Percentiles rank a stretch among this genome's conserved stretches.
These are phyloP conservation scores for Saccostrea cuccullata DNA, from an alignment of 1,140 invertebrate genomes.

Conservation along the genomic window DNA sequence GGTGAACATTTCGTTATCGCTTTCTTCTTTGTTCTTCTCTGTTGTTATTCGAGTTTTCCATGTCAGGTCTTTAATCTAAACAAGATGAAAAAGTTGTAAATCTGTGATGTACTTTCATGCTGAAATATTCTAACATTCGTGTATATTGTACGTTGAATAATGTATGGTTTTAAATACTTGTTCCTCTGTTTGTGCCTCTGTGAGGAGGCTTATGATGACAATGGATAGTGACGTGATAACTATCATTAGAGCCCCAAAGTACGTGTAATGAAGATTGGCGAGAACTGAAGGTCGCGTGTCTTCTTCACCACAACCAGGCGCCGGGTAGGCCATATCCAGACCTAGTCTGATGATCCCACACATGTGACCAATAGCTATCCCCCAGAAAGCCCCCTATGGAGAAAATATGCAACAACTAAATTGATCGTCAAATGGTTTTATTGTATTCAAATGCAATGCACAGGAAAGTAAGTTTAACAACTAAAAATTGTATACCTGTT, in stretches of 20 bases:
- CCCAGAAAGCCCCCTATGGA: conserved; percentile 82
- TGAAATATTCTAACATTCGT: too few relatives aligned
- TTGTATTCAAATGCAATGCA: background rate
- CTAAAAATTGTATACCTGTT: conserved; percentile 76
- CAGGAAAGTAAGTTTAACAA: background rate
- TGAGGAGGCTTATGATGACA: conserved; percentile 70
- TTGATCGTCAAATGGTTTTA: background rate
- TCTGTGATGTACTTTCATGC: too few relatives aligned
- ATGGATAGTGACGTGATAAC: conserved; percentile 69
- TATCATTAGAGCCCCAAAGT: conserved; percentile 75
- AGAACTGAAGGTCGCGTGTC: conserved; percentile 71
- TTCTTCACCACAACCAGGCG: conserved; percentile 72
- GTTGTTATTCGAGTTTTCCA: background rate
- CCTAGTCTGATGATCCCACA: conserved; percentile 79
- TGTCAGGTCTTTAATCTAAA: background rate
- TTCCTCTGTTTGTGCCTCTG: conserved; percentile 60
- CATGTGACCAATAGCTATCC: conserved; percentile 79
- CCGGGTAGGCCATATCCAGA: conserved; percentile 74
- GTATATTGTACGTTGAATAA: too few relatives aligned
- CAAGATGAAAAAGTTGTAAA: background rate
- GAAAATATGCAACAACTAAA: background rate
- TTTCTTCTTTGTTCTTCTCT: background rate
- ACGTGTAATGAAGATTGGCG: conserved; percentile 74
- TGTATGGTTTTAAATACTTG: conserved; percentile 63
- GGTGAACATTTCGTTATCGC: background rate